Evolutionary conservation across 1,140 invertebrate species (phyloP).

Genomic region (Amyelois transitella): DNA sequence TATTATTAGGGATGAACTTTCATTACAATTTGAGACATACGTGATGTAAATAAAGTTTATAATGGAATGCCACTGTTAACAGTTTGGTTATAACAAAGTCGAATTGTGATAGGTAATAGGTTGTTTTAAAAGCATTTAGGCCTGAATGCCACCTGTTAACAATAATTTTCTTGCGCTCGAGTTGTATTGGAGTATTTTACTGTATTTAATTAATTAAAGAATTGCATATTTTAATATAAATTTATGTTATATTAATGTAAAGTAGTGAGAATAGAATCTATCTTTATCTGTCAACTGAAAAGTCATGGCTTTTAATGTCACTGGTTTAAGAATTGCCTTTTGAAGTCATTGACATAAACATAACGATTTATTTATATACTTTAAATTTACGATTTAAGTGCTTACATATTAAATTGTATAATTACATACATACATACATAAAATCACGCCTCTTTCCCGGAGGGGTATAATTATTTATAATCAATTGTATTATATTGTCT

Average conservation of each 20-base stretch:
- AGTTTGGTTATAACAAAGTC: slow-evolving; percentile 51
- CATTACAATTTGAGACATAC: slow-evolving; percentile 33
- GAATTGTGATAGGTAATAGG: slow-evolving; percentile 55
- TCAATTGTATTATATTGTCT: too few species aligned
- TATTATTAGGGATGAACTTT: slow-evolving; percentile 44
- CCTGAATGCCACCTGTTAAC: slow-evolving; percentile 36
- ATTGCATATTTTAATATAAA: not conserved
- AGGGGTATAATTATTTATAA: too few species aligned
- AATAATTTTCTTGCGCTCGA: slow-evolving; percentile 8
- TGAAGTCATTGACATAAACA: too few species aligned
- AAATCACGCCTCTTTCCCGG: too few species aligned
- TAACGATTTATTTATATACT: too few species aligned
- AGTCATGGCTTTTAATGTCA: too few species aligned
- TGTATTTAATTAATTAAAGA: not conserved
- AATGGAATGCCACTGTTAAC: slow-evolving; percentile 15
- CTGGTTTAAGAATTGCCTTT: too few species aligned
- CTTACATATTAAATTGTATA: too few species aligned
- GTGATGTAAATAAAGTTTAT: slow-evolving; percentile 11
- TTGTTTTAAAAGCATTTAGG: slow-evolving; percentile 46
- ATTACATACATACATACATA: too few species aligned
- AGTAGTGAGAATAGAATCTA: too few species aligned
- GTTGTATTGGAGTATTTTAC: not conserved
- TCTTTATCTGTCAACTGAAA: too few species aligned
- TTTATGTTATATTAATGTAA: not conserved
- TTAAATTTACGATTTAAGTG: too few species aligned